Evolutionary conservation across 2,888 invertebrate species (phyloP), one percentile per base, ranked within the genome.

Genomic region (Drosophila rubida): DNA sequence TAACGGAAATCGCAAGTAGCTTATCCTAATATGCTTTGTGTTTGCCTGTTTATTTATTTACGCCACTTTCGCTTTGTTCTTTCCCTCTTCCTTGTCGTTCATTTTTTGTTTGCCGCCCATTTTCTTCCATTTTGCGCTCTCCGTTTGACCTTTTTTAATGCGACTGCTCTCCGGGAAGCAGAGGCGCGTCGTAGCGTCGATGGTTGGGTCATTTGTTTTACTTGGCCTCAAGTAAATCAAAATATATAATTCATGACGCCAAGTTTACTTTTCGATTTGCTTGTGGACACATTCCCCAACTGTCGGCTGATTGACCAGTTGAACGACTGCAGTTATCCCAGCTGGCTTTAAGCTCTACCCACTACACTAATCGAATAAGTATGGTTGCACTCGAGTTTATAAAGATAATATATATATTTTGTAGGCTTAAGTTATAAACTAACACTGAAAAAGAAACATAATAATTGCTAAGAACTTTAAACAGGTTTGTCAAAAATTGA

Each of bases 21-120:
- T 84, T 84, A 86, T 77, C 87, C 84, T 84, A 84, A 84, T 84
- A 86, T 81, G 87, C 87, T 81, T 84, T 84, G 81, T 86, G 84
- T 86, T 83, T 71, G 75, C 70, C 73, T 79, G 74, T 84, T 84
- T 83, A 83, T 83, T 83, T 84, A 86, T 86, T 84, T 80, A 78
- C 74, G 75, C 80, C 69, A 66, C 80, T 81, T 82, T 82, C 65
- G 54, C 67, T 75, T 69, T 74, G 70, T 70, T 60, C 61, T 61
- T 58, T 57, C 35, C 25, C 48, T 54, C 13, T 39, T 46, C 41
- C 14, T 44, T 27, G 44, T 13, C 5, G 61, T 41, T 50, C 0
- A n/a, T n/a, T n/a, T n/a, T 19, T 16, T 27, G n/a, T n/a, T n/a
- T n/a, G n/a, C n/a, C n/a, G n/a, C n/a, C n/a, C n/a, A n/a, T n/a